These are phyloP conservation scores for Lochmaea crataegi DNA, from an alignment of 2,888 invertebrate genomes.

Conservation along the genomic window DNA sequence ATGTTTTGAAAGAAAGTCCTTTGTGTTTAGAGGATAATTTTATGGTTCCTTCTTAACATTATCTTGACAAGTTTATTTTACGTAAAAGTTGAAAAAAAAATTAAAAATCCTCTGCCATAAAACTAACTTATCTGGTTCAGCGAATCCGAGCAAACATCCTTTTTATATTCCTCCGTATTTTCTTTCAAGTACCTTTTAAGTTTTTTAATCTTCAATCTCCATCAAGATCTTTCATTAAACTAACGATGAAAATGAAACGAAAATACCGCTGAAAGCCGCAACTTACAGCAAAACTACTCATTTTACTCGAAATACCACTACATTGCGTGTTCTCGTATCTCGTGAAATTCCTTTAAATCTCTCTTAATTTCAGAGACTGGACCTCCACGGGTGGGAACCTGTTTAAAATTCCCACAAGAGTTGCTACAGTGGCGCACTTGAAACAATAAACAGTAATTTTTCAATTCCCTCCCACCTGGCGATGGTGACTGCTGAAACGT, in stretches of 20 bases:
- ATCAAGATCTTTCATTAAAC: constrained; percentile 17
- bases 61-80: not conserved
- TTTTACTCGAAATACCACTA: constrained; percentile 10
- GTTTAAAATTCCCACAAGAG: constrained; percentile 31
- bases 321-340: constrained; percentile 19
- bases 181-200: constrained; percentile 7
- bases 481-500: no score
- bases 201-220: constrained; percentile 17
- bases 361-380: constrained; percentile 30
- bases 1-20: no score
- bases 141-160: not conserved
- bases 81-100: not conserved
- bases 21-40: not conserved
- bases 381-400: constrained; percentile 35
- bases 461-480: not conserved
- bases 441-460: not conserved
- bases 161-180: not conserved
- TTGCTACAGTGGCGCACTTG: constrained; percentile 16
- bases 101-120: not conserved
- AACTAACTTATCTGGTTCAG: not conserved
- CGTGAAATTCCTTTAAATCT: constrained; percentile 33
- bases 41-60: not conserved
- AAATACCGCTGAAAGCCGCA: not conserved
- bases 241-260: constrained; percentile 19
- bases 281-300: constrained; percentile 13